These are phyloP conservation scores for Todiramphus saurophagus DNA, from an alignment of 2,113 vertebrate genomes.

Conservation along the genomic window DNA sequence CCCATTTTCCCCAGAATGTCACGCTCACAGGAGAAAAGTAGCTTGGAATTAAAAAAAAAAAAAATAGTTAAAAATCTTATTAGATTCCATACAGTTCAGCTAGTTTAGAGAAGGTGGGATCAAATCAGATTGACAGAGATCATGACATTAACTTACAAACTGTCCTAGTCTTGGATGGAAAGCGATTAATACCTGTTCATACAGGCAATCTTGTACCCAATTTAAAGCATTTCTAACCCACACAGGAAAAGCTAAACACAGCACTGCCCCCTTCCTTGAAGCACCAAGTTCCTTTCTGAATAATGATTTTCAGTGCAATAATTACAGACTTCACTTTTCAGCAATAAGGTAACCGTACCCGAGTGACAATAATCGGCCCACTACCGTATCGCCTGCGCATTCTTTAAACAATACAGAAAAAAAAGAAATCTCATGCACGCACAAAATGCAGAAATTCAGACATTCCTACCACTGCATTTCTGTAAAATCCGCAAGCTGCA, in stretches of 20 bases:
- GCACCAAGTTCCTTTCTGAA: rapidly evolving
- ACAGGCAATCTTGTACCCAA: background rate
- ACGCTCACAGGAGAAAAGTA: background rate
- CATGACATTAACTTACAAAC: background rate
- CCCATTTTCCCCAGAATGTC: background rate
- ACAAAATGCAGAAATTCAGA: background rate
- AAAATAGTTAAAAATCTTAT: no score
- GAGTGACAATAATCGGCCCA: background rate
- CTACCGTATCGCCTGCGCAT: rapidly evolving
- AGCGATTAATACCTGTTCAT: background rate
- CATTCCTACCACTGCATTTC: background rate
- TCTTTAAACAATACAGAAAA: background rate
- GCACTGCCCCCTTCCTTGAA: background rate
- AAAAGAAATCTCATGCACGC: background rate
- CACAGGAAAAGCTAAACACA: background rate
- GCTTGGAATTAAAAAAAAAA: no score
- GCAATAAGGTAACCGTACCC: background rate
- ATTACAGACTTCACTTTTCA: background rate
- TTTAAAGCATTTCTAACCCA: background rate
- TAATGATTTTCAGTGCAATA: background rate
- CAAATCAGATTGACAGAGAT: background rate
- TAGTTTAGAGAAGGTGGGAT: background rate
- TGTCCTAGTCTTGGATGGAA: background rate
- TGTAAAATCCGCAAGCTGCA: background rate
- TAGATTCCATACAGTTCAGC: background rate